Base-by-base conservation (phyloP, 2,797 vertebrate species). In the Arrhamphus sclerolepis region DNA sequence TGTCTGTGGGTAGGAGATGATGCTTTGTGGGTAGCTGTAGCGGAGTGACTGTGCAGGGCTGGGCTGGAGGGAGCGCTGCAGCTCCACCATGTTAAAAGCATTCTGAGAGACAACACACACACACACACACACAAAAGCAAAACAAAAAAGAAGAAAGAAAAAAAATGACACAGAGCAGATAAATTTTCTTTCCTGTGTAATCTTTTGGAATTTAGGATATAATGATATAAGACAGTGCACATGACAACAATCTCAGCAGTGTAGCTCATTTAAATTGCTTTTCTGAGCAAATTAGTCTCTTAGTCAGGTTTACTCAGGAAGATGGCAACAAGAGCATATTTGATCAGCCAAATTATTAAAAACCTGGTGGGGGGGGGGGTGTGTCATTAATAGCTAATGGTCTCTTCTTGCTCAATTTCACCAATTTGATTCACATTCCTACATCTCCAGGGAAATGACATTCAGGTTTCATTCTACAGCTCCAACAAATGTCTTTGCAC, bases 31-130 rank as follows among this genome's bases (percentile, higher is more conserved):
- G 34, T 91, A 90, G 78, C 86, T 86, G 85, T 87, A 91, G 56
- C 92, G 88, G 8, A 93, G 81, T 0, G 92, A 92, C 49, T 90
- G 94, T 0, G 91, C 92, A 0, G 93, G 94, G 75, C 94, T 95
- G 70, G 87, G 90, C 66, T 94, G 93, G 39, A 95, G 81, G 16
- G 94, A 94, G 66, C 94, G 93, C 89, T 96, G 95, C 79, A 96
- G 93, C 75, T 96, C 95, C 14, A 94, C 94, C 93, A 96, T 94
- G 73, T 94, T 92, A 55, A 95, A 97, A 1, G 91, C 93, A 21
- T 96, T 95, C 95, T 96, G 85, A 42, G 72, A 65, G 18, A 54
- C 31, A 34, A 26, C 24, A 26, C 24, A 26, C 24, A n/a, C n/a
- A n/a, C n/a, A n/a, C n/a, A n/a, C 29, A 34, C 31, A 4, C 62